Evolutionary conservation across 2,113 vertebrate species (phyloP), one percentile per base, ranked within the genome.

Genomic region (Caretta caretta): DNA sequence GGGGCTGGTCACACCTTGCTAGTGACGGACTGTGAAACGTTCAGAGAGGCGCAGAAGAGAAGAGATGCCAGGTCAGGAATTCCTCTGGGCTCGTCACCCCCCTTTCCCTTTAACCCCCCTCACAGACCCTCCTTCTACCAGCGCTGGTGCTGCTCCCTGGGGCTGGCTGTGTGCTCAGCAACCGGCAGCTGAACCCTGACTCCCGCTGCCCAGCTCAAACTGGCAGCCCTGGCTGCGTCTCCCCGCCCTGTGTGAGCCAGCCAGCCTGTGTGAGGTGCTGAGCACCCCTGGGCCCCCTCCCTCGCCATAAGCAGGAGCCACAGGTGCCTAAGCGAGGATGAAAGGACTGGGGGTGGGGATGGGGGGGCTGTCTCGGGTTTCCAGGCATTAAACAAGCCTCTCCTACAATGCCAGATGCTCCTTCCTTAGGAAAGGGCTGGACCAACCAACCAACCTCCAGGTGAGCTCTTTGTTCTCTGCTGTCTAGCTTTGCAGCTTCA

Each of bases 401-500:
- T 46, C 24, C n/a, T 48, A 31, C 65, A 51, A 57, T 27, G 42
- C 62, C 62, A 65, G 62, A 13, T 8, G 31, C 62, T 17, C 53
- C 59, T 3, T 35, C 31, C 59, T 31, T 29, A 65, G 62, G 62
- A 35, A 65, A 35, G 57, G 57, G 62, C 31, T 65, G 31, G 4
- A 1, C 54, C 11, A 29, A 29, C 29, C 59, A 62, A 4, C 59
- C 59, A 62, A 31, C 27, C 83, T 80, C 27, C 93, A 95, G 95
- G 90, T 88, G 95, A 97, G 83, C 76, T 42, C 83, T 92, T 89
- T 50, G 19, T 97, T 90, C 62, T 51, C 83, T 59, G 2, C 82
- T 83, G 69, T 54, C 53, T 54, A 20, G 7, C 53, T 54, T 54
- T 54, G 53, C 53, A 54, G 76, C 51, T 80, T 20, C 13, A 31